Conservation (phyloP, 1,140 invertebrate species). For the Spodoptera litura region DNA sequence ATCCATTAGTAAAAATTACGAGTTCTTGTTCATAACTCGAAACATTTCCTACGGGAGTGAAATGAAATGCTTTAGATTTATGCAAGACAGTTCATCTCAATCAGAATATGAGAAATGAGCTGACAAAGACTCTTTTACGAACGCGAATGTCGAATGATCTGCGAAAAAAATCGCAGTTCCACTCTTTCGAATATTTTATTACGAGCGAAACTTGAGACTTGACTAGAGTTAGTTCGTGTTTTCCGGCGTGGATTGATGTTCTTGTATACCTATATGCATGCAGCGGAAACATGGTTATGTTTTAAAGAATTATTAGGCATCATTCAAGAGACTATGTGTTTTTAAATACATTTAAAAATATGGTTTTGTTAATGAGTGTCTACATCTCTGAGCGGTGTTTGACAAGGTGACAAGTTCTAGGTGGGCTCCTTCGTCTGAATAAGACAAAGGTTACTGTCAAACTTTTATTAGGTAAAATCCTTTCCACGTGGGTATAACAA, state of each 20-base stretch:
- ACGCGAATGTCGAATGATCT: slow-evolving; percentile 53
- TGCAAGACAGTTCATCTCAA: slow-evolving; percentile 58
- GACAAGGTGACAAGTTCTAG: no score
- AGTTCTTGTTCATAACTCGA: slow-evolving; percentile 45
- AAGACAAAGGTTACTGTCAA: no score
- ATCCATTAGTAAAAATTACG: slow-evolving; percentile 54
- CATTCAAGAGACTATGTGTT: no score
- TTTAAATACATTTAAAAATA: no score
- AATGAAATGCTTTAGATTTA: slow-evolving; percentile 51
- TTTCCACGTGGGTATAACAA: no score
- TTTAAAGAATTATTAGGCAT: not conserved
- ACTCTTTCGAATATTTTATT: slow-evolving; percentile 63
- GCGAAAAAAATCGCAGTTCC: slow-evolving; percentile 55
- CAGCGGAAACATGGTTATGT: slow-evolving; percentile 45
- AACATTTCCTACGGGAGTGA: slow-evolving; percentile 46
- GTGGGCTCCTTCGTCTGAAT: no score
- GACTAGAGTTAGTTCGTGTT: slow-evolving; percentile 58
- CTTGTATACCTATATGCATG: slow-evolving; percentile 16
- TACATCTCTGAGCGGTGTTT: no score
- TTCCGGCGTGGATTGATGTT: slow-evolving; percentile 67
- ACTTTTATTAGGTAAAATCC: no score
- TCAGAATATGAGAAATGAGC: slow-evolving; percentile 60
- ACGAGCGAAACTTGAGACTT: slow-evolving; percentile 62
- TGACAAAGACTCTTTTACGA: slow-evolving; percentile 64
- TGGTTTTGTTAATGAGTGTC: no score